phyloP scores from a whole-genome alignment of 2,113 vertebrate genomes.

The Poeciliopsis turrubarensis region DNA sequence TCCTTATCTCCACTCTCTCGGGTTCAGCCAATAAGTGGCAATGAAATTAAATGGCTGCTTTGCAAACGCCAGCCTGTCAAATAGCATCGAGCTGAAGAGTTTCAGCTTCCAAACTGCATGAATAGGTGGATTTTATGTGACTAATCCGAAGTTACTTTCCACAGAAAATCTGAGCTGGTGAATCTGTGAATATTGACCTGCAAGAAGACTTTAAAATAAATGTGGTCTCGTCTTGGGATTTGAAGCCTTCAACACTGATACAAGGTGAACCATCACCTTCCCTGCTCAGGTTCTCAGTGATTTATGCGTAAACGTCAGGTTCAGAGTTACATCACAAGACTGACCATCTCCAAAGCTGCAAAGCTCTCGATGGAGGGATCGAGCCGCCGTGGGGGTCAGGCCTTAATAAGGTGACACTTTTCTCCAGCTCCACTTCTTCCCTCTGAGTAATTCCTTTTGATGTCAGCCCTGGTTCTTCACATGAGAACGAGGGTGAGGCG shows the following conservation, averaged over 20 bases:
- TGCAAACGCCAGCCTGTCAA: no score
- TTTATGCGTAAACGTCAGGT: conserved; percentile 8
- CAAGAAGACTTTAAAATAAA: no score
- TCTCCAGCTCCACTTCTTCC: conserved; percentile 48
- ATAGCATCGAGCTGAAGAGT: no score
- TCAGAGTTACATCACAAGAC: conserved; percentile 8
- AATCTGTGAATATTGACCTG: no score
- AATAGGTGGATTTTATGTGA: no score
- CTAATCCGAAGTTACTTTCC: no score
- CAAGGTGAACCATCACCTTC: conserved; percentile 15
- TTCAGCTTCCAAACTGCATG: no score
- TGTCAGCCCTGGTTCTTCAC: conserved; percentile 48
- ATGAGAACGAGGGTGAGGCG: conserved; percentile 23
- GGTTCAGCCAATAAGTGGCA: no score
- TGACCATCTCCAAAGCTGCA: conserved; percentile 38
- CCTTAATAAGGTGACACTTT: conserved; percentile 71
- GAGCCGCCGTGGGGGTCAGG: conserved; percentile 63
- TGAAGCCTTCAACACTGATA: conserved; percentile 6
- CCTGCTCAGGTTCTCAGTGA: background rate
- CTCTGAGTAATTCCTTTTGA: conserved; percentile 63
- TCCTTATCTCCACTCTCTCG: no score
- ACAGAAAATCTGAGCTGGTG: no score
- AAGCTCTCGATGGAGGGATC: conserved; percentile 19
- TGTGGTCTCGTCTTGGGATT: no score
- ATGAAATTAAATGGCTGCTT: no score